These are phyloP conservation scores for Pipa parva DNA, from an alignment of 2,113 vertebrate species.

Conservation along the genomic window DNA sequence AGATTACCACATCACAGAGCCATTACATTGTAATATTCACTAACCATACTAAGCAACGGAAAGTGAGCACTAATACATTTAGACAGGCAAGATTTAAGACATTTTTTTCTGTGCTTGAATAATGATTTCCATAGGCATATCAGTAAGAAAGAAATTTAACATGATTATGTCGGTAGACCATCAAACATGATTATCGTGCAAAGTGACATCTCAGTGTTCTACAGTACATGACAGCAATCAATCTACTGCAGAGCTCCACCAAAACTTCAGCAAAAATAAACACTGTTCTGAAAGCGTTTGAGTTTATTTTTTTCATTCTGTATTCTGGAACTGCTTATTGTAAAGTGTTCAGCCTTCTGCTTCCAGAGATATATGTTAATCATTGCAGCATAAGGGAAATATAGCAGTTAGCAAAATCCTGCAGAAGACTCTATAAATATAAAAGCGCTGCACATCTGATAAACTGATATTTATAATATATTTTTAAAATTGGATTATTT, in stretches of 20 bases:
- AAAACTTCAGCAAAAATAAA: constrained; percentile 30
- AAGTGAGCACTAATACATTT: constrained; percentile 21
- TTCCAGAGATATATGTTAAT: neutral
- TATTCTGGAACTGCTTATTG: constrained; percentile 11
- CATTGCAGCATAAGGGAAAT: neutral
- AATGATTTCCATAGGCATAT: constrained; percentile 40
- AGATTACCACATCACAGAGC: no score
- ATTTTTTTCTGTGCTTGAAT: constrained; percentile 36
- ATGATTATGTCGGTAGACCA: constrained; percentile 36
- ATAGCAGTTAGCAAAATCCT: neutral
- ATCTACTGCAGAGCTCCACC: constrained; percentile 28
- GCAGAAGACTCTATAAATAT: no score
- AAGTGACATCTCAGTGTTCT: constrained; percentile 30
- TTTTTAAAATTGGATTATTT: no score
- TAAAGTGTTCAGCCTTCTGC: constrained; percentile 3
- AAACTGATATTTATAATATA: no score
- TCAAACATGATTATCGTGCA: constrained; percentile 37
- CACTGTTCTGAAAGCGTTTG: neutral
- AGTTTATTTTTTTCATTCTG: constrained; percentile 3
- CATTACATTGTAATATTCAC: constrained; percentile 28
- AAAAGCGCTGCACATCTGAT: no score
- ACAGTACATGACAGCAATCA: constrained; percentile 39
- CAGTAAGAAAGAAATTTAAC: constrained; percentile 39
- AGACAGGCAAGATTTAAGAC: constrained; percentile 23
- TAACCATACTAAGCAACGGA: constrained; percentile 21